Evolutionary conservation across 1,140 invertebrate species (phyloP).

Genomic region (Psilanteris sp.): DNA sequence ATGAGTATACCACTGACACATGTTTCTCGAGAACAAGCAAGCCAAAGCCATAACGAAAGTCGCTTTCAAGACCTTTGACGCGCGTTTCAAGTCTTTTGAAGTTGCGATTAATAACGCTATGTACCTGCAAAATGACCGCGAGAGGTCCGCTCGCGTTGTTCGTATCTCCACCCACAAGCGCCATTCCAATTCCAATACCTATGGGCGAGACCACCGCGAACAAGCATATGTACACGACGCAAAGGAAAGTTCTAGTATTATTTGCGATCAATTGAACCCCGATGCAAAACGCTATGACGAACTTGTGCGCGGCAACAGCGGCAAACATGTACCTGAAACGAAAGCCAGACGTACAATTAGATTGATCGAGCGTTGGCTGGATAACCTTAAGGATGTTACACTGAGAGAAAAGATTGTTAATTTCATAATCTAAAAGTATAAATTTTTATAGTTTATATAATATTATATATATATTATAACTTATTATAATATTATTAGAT

Average conservation of each 20-base stretch:
- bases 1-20: too few relatives aligned
- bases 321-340: constrained; percentile 85
- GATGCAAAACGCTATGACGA: constrained; percentile 93
- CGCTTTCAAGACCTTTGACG: too few relatives aligned
- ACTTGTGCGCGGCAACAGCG: constrained; percentile 92
- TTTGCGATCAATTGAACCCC: constrained; percentile 88
- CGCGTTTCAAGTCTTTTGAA: not conserved
- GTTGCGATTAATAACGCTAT: constrained; percentile 9
- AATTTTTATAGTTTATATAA: too few relatives aligned
- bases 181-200: constrained; percentile 85
- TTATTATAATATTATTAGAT: too few relatives aligned
- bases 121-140: constrained; percentile 78
- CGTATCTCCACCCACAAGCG: constrained; percentile 81
- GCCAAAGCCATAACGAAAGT: too few relatives aligned
- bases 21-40: too few relatives aligned
- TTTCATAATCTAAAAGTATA: too few relatives aligned
- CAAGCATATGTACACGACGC: constrained; percentile 86
- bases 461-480: too few relatives aligned
- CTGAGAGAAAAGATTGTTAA: too few relatives aligned
- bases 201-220: constrained; percentile 90
- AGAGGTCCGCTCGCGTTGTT: constrained; percentile 82
- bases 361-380: too few relatives aligned
- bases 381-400: too few relatives aligned
- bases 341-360: too few relatives aligned
- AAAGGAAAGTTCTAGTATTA: constrained; percentile 82